Evolutionary conservation across 2,797 vertebrate species (phyloP).

Genomic region (Leptatherina wallacei): DNA sequence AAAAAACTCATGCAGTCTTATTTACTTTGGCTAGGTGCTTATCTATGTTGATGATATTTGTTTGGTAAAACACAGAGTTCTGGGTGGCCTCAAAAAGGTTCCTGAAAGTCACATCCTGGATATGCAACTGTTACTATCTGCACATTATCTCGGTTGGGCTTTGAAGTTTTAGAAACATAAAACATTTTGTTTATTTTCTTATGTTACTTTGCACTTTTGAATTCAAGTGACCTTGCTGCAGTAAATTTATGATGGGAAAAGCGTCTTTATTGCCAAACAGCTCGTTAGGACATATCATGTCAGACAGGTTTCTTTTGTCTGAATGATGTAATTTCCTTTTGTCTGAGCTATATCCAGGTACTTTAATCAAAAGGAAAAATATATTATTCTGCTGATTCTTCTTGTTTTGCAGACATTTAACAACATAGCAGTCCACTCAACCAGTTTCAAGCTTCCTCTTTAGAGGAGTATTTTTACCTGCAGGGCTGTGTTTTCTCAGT

Average conservation of each 20-base stretch:
- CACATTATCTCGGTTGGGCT: slow-evolving; percentile 43
- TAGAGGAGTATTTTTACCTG: slow-evolving; percentile 65
- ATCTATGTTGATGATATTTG: slow-evolving; percentile 68
- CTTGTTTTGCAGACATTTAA: slow-evolving; percentile 13
- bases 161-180: slow-evolving; percentile 57
- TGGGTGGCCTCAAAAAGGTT: slow-evolving; percentile 72
- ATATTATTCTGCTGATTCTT: slow-evolving; percentile 11
- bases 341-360: not conserved
- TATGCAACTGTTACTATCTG: slow-evolving; percentile 62
- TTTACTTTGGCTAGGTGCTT: slow-evolving; percentile 77
- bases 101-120: slow-evolving; percentile 50
- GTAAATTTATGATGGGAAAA: slow-evolving; percentile 4
- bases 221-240: slow-evolving; percentile 38
- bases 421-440: slow-evolving; percentile 22
- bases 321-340: slow-evolving; percentile 21
- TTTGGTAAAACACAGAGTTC: slow-evolving; percentile 54
- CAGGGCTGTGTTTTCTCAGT: slow-evolving; percentile 72
- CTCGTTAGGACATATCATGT: slow-evolving; percentile 20
- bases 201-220: slow-evolving; percentile 35
- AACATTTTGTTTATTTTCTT: slow-evolving; percentile 55
- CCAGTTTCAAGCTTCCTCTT: slow-evolving; percentile 47
- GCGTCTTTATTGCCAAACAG: slow-evolving; percentile 2
- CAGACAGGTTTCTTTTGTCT: slow-evolving; percentile 27
- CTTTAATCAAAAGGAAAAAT: not conserved
- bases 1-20: slow-evolving; percentile 35